A percentile compares a stretch with the other conserved stretches of the same genome.
phyloP scores from a whole-genome alignment of 2,113 vertebrate genomes.

The Dromas ardeola region DNA sequence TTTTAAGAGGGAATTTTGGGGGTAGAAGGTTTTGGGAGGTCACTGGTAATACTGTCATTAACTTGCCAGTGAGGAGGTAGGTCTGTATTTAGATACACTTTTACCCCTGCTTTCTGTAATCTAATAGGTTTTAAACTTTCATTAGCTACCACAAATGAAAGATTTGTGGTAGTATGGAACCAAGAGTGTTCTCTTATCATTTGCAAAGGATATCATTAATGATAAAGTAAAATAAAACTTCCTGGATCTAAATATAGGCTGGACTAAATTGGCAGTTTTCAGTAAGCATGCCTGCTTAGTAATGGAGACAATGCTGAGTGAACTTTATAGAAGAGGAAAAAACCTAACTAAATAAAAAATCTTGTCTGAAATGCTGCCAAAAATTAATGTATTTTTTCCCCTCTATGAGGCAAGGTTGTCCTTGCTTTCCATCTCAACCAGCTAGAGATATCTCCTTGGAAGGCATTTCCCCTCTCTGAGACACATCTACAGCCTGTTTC shows the following conservation, averaged over 20 bases:
- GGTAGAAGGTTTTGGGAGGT: not conserved
- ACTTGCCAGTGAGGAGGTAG: not conserved
- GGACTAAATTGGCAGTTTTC: constrained; percentile 44
- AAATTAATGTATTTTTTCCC: not conserved
- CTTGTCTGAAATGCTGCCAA: constrained; percentile 47
- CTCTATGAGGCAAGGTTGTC: constrained; percentile 5
- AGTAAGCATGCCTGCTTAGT: constrained; percentile 42
- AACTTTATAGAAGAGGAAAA: constrained; percentile 35
- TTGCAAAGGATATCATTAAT: constrained; percentile 10
- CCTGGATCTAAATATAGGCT: constrained; percentile 41
- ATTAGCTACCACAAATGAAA: constrained; percentile 51
- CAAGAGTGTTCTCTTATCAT: not conserved
- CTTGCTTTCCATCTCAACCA: not conserved
- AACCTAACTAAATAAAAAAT: constrained; percentile 38
- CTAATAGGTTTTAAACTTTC: constrained; percentile 22
- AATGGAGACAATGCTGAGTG: constrained; percentile 36
- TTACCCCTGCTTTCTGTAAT: not conserved
- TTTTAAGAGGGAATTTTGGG: not conserved
- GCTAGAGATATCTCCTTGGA: not conserved
- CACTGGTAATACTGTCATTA: not conserved
- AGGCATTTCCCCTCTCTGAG: not conserved
- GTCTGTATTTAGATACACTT: not conserved
- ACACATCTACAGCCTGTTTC: not conserved
- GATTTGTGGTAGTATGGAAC: constrained; percentile 23
- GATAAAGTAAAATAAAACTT: constrained; percentile 21